Evolutionary conservation across 2,888 invertebrate genomes (phyloP), one percentile per base, ranked within the genome.

Genomic region (Drosophila borealis): DNA sequence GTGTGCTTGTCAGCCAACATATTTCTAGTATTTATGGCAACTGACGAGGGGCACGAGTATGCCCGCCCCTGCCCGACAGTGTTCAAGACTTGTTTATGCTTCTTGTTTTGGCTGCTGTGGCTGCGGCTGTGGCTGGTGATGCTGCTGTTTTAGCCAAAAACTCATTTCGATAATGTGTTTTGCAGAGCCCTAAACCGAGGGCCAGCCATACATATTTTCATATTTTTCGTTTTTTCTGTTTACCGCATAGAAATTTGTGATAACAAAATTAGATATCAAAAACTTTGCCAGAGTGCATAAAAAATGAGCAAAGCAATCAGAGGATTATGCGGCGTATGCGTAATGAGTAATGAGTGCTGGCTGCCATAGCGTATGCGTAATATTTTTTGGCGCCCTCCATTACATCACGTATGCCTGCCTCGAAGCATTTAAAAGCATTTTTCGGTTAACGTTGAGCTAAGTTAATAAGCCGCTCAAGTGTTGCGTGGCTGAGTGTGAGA

Each of bases 91-190:
- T 78, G 70, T 75, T 66, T 80, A 74, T 70, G 51, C 69, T 60
- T 60, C 74, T 78, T 68, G 57, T 78, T 74, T 48, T 60, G 61
- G 59, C 42, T 53, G 62, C 42, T 53, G 45, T 29, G 29, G 29
- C 29, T 29, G 29, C 8, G 2, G 29, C 29, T 29, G 29, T 29
- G 29, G 29, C n/a, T 39, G 60, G 19, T 55, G 44, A 53, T 65
- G 41, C n/a, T 66, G 67, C 64, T 71, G 76, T 67, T 80, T 65
- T 54, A 62, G 50, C 56, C 51, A 33, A 67, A 80, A 77, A 78
- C 62, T 78, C 80, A 80, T 77, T 80, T 78, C 57, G 80, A 72
- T 76, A 78, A 80, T 80, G 80, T 80, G 72, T 72, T 76, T 67
- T 57, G 49, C 55, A 48, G 45, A 56, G 44, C 37, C 46, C 44